A percentile compares a stretch with the other conserved stretches of the same genome.
Evolutionary conservation across 2,797 vertebrate genomes (phyloP).

Genomic region (Gadopsis marmoratus): DNA sequence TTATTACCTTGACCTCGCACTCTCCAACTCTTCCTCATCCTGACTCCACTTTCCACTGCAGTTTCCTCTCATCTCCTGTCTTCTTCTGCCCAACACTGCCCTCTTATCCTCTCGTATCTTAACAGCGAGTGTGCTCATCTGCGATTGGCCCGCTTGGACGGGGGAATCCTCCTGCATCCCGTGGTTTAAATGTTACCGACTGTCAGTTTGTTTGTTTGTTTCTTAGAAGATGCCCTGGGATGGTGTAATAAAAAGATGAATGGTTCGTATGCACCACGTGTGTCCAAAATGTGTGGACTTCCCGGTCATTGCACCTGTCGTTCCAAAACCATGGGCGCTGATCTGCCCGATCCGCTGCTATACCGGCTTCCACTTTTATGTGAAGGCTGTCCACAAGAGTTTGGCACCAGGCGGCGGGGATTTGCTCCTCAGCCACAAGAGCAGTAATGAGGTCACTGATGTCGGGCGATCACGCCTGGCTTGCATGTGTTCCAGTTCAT

Average conservation of each 20-base stretch:
- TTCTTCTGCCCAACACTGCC: conserved; percentile 2
- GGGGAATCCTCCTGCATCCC: background rate
- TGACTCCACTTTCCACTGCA: conserved; percentile 45
- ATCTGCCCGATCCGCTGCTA: background rate
- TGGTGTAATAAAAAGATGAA: background rate
- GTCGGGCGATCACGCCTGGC: too few relatives aligned
- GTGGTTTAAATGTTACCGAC: background rate
- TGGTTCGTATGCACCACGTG: too few relatives aligned
- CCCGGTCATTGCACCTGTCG: too few relatives aligned
- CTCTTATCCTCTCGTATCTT: background rate
- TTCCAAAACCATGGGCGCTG: background rate
- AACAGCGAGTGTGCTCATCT: background rate
- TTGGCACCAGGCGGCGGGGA: background rate
- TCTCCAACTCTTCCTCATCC: conserved; percentile 36
- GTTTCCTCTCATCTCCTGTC: conserved; percentile 31
- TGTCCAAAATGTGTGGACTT: background rate
- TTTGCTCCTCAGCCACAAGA: background rate
- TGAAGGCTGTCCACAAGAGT: too few relatives aligned
- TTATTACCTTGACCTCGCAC: conserved; percentile 54
- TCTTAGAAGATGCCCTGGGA: background rate
- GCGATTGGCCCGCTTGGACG: background rate
- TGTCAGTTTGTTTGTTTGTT: background rate
- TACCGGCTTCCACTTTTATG: background rate
- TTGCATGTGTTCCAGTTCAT: too few relatives aligned
- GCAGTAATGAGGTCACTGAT: too few relatives aligned